Evolutionary conservation across 2,888 invertebrate species (phyloP), one percentile per base, ranked within the genome.

Genomic region (Notodonta ziczac): DNA sequence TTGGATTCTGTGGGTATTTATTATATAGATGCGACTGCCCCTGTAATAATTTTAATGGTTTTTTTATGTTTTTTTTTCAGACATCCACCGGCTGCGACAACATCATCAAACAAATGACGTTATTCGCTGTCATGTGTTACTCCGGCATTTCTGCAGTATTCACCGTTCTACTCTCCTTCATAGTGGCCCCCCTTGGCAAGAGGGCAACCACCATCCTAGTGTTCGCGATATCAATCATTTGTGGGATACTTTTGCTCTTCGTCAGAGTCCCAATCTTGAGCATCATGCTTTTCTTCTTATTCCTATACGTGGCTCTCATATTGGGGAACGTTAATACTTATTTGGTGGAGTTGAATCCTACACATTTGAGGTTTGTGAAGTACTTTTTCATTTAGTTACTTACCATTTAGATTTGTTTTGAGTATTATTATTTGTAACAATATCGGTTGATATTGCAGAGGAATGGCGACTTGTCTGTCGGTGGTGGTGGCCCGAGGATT

Each of bases 401-500:
- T 5, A 40, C 24, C 24, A 24, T 24, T 24, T 24, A 1, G 24
- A 24, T 24, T 24, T 24, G 24, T 24, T 24, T 24, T 24, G 2
- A 24, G 24, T 24, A 24, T 24, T 24, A 24, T 24, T 24, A 24
- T 42, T 42, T 7, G 42, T 42, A 42, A 42, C 9, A 8, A 40
- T 40, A 40, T 40, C 44, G 40, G 42, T 58, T 50, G 24, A 58
- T 42, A 35, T 78, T 76, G 3, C 81, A 90, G 91, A 62, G 90
- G 89, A 2, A 90, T 89, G 89, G 90, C 91, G 8, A 90, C 90
- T 0, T 89, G 89, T 60, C 71, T 91, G 5, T 90, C 90, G 0
- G 90, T 91, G 59, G 87, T 91, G 48, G 88, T 89, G 39, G 87
- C 91, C 0, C 84, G 91, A 56, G 91, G 91, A 0, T 89, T 86